Conservation (phyloP, 2,113 vertebrate species). For the Pseudorhombus dupliciocellatus region DNA sequence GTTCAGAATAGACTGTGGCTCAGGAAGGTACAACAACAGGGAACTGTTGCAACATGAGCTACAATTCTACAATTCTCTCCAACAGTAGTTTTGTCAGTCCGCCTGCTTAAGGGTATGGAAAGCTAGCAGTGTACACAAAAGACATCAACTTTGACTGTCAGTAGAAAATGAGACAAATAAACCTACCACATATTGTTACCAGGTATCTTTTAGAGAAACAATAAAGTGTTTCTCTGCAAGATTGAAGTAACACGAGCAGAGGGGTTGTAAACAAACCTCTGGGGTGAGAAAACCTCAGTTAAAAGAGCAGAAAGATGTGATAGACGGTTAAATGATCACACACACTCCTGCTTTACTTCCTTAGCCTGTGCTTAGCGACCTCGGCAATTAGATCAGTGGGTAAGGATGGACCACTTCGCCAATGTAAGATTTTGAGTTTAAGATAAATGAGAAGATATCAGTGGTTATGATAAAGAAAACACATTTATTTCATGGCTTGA, state of each 20-base stretch:
- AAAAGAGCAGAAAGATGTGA: not conserved
- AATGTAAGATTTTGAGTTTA: not conserved
- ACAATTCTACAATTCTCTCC: not conserved
- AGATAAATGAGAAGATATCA: not conserved
- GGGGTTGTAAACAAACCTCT: not conserved
- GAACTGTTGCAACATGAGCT: not conserved
- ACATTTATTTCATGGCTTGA: not conserved
- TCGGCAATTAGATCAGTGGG: not conserved
- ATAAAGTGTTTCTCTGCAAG: not conserved
- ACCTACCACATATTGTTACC: not conserved
- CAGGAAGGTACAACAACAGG: not conserved
- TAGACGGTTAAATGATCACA: not conserved
- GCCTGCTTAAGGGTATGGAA: not conserved
- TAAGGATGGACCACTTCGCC: not conserved
- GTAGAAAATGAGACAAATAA: not conserved
- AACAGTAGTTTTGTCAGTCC: not conserved
- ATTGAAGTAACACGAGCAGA: not conserved
- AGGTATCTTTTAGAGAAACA: not conserved
- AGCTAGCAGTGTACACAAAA: not conserved
- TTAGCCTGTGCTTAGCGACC: not conserved
- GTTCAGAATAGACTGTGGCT: not conserved
- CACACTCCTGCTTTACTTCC: not conserved
- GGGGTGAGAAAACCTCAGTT: not conserved
- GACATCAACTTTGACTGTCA: not conserved
- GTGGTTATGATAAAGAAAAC: not conserved